These are phyloP conservation scores for Chrysolina americana DNA, from an alignment of 2,888 invertebrate genomes.

Conservation along the genomic window DNA sequence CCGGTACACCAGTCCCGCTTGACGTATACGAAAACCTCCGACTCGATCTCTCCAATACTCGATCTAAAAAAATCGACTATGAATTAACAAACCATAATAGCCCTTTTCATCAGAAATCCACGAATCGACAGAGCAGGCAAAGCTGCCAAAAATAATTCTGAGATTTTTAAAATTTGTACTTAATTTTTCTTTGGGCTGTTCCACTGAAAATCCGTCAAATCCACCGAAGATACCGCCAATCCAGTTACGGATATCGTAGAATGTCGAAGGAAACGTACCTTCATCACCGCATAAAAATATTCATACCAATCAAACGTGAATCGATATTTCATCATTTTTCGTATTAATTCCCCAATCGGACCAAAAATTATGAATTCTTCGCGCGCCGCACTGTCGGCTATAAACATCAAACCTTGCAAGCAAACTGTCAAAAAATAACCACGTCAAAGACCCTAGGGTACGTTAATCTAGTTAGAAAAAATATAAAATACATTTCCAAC, in stretches of 20 bases:
- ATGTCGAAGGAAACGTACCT: not conserved
- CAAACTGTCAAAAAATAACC: slow-evolving; percentile 22
- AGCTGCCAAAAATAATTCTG: slow-evolving; percentile 52
- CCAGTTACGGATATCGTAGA: not conserved
- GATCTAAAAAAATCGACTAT: slow-evolving; percentile 29
- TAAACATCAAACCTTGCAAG: too few relatives aligned
- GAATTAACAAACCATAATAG: slow-evolving; percentile 42
- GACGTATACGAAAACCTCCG: slow-evolving; percentile 29
- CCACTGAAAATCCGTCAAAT: slow-evolving; percentile 11
- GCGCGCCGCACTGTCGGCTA: too few relatives aligned
- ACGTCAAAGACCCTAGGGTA: slow-evolving; percentile 25
- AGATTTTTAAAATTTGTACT: slow-evolving; percentile 47
- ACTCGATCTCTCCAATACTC: slow-evolving; percentile 33
- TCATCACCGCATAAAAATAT: not conserved
- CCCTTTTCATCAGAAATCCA: slow-evolving; percentile 40
- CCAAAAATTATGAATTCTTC: too few relatives aligned
- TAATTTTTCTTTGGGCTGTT: slow-evolving; percentile 51
- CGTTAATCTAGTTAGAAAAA: slow-evolving; percentile 44
- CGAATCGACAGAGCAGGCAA: slow-evolving; percentile 48
- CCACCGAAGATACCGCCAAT: not conserved
- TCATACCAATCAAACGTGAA: not conserved
- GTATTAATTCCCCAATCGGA: too few relatives aligned
- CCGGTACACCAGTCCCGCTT: not conserved
- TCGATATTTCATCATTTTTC: too few relatives aligned
- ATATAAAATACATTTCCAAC: slow-evolving; percentile 49